Base-by-base conservation (phyloP, 92 coral and sea anemone species). In the Porites rus region DNA sequence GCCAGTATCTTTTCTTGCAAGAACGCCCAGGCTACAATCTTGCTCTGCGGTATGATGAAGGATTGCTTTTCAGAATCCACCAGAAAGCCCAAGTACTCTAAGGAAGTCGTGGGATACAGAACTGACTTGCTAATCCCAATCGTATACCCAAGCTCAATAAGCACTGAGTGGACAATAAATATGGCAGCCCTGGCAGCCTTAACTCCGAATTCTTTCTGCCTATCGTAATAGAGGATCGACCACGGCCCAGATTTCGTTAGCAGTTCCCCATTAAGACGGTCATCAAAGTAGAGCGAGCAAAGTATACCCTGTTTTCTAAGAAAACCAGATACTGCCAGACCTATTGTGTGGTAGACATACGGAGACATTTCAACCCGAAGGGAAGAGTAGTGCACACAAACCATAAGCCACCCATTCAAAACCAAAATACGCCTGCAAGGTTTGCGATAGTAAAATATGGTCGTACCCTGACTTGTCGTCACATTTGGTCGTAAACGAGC, bases 391-490 rank as follows among this genome's bases (percentile, higher is more conserved):
- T 81, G 59, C 50, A 62, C 17, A 82, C 70, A 54, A 88, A 88
- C 61, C 62, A 88, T 88, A 82, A 82, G 24, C 92, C 92, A 4
- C 92, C 92, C 88, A 88, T 62, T 88, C 73, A 13, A 88, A 62
- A 8, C 89, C 88, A 76, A 87, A 81, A 70, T 56, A 87, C 16
- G 71, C 53, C 73, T 70, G 77, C 7, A 24, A 51, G 58, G 72
- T 56, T 21, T 70, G 63, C 14, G 65, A 19, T 25, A 88, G 72
- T 7, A 84, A 60, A n/a, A 90, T 65, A 54, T 90, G 93, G 63
- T 86, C 90, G 63, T 86, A 90, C 11, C 93, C 90, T 14, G 93
- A 85, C 78, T 90, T 90, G 59, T 90, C 87, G 68, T 74, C 84
- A 72, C 76, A 85, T 51, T 63, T 81, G 24, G 90, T 78, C 63